Evolutionary conservation across 1,140 invertebrate species (phyloP).

Genomic region (Listronotus bonariensis): DNA sequence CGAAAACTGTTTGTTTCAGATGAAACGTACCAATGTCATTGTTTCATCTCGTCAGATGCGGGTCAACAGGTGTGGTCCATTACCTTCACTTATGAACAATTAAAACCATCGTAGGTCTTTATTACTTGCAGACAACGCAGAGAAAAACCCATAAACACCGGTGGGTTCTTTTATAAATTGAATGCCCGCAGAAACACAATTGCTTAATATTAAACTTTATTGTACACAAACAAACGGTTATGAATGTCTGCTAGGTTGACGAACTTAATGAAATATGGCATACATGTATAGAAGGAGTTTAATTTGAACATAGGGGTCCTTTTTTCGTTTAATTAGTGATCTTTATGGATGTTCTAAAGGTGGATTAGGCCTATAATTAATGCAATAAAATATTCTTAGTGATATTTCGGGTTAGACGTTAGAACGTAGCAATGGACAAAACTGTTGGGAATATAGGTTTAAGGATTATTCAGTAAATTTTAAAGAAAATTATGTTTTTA

Average conservation of each 20-base stretch:
- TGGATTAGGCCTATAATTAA: too few relatives aligned
- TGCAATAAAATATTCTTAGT: too few relatives aligned
- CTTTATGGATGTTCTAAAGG: too few relatives aligned
- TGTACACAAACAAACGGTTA: constrained; percentile 42
- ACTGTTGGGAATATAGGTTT: too few relatives aligned
- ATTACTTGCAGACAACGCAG: constrained; percentile 30
- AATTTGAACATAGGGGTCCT: constrained; percentile 12
- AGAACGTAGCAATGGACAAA: too few relatives aligned
- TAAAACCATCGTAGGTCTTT: constrained; percentile 48
- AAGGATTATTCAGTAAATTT: too few relatives aligned
- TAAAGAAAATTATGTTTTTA: too few relatives aligned
- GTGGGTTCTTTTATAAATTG: constrained; percentile 47
- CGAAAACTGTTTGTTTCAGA: too few relatives aligned
- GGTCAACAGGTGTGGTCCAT: constrained; percentile 47
- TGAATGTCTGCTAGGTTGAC: constrained; percentile 4
- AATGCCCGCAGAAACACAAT: constrained; percentile 48
- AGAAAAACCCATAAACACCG: constrained; percentile 37
- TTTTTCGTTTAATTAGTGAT: not conserved
- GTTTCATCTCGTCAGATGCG: constrained; percentile 16
- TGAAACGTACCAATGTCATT: too few relatives aligned
- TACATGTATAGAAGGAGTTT: constrained; percentile 7
- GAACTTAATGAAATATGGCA: constrained; percentile 27
- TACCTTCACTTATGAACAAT: constrained; percentile 51
- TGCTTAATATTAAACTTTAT: constrained; percentile 48
- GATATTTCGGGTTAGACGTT: too few relatives aligned